Evolutionary conservation across 2,888 invertebrate species (phyloP).

Genomic region (Drosophila fungiperda): DNA sequence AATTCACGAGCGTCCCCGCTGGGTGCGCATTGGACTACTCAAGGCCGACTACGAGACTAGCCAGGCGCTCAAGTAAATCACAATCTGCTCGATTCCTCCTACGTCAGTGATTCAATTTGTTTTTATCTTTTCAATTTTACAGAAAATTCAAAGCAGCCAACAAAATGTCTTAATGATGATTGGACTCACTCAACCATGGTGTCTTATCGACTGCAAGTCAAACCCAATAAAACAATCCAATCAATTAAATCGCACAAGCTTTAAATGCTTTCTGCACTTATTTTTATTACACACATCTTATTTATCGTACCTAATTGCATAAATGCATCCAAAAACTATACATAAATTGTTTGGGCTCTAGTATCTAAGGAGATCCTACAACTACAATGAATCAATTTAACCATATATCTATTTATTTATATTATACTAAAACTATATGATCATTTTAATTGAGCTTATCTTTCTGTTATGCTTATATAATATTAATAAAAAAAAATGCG

Average conservation of each 20-base stretch:
- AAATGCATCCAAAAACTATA: conserved; percentile 18
- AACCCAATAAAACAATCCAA: conserved; percentile 10
- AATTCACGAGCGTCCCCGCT: conserved; percentile 90
- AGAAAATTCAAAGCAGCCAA: conserved; percentile 81
- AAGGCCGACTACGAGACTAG: conserved; percentile 88
- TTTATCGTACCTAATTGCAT: conserved; percentile 22
- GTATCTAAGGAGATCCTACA: background rate
- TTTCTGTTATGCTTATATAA: background rate
- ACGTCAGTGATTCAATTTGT: background rate
- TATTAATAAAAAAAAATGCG: background rate
- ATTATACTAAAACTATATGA: background rate
- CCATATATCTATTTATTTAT: background rate
- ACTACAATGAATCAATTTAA: background rate
- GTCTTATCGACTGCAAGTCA: conserved; percentile 1
- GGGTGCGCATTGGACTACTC: conserved; percentile 88
- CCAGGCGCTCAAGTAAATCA: conserved; percentile 86
- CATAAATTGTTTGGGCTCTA: background rate
- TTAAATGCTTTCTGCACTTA: conserved; percentile 46
- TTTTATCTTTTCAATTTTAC: conserved; percentile 21
- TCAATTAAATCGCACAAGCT: conserved; percentile 38
- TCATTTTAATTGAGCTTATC: background rate
- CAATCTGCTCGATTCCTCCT: no score
- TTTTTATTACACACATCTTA: conserved; percentile 3
- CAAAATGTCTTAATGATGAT: conserved; percentile 64
- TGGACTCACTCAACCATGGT: background rate